Conservation (phyloP, 2,113 vertebrate genomes). For the Morphnarchus princeps region DNA sequence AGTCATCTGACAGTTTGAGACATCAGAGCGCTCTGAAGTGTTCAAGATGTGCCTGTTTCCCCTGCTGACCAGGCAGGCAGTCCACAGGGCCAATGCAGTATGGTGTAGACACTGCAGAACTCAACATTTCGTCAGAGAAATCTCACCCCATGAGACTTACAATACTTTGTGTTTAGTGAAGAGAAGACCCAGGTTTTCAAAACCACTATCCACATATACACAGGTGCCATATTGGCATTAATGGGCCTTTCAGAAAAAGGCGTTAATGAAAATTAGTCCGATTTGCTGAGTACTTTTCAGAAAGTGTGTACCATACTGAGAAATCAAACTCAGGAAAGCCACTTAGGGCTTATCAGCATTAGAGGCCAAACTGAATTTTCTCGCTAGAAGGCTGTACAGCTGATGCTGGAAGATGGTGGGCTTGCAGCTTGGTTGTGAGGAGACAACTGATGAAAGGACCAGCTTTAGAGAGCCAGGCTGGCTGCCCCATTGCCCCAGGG, state of each 20-base stretch:
- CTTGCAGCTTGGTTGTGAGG: neutral
- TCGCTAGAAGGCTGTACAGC: neutral
- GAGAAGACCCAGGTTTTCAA: neutral
- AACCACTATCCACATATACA: neutral
- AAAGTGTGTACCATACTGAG: rapidly evolving
- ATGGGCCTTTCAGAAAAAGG: neutral
- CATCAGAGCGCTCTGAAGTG: neutral
- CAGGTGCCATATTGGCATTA: neutral
- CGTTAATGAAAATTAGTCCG: neutral
- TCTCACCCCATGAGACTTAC: neutral
- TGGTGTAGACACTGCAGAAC: neutral
- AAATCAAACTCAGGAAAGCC: neutral
- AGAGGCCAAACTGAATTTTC: neutral
- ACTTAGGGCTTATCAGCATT: neutral
- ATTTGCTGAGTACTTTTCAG: neutral
- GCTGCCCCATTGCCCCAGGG: neutral
- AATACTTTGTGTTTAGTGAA: neutral
- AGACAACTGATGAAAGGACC: neutral
- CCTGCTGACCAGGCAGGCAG: neutral
- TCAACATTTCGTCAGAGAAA: neutral
- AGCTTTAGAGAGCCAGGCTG: neutral
- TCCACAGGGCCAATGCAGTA: neutral
- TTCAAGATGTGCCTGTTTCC: neutral
- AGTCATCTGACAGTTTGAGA: neutral
- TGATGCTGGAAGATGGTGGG: neutral